Conservation (phyloP, 2,113 vertebrate species). For the Petrocephalus zakoni region DNA sequence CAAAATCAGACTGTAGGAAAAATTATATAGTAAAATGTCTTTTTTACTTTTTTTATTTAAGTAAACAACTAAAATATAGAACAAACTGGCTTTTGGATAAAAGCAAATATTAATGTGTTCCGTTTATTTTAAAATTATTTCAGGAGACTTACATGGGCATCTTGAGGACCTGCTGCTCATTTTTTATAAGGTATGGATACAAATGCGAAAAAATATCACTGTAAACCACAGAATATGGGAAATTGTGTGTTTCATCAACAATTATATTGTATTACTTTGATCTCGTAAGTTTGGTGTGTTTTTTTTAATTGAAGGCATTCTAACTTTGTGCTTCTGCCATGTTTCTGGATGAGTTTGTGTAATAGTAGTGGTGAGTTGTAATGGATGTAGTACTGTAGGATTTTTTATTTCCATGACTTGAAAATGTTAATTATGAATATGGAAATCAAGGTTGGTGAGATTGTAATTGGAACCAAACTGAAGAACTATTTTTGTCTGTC, state of each 20-base stretch:
- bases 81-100: neutral
- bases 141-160: constrained; percentile 88
- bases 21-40: neutral
- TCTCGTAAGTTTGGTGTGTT: neutral
- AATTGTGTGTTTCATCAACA: neutral
- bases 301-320: neutral
- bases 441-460: neutral
- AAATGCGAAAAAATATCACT: neutral
- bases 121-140: neutral
- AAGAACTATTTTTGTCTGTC: neutral
- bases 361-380: neutral
- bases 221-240: neutral
- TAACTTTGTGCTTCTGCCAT: neutral
- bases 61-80: neutral
- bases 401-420: neutral
- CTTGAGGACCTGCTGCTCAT: constrained; percentile 81
- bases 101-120: neutral
- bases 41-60: neutral
- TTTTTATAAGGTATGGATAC: constrained; percentile 72
- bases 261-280: neutral
- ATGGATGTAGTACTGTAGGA: neutral
- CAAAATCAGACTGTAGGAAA: neutral
- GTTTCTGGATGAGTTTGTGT: neutral
- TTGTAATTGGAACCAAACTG: neutral
- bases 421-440: neutral